Conservation (phyloP, 1,140 invertebrate genomes). For the Diuraphis noxia region DNA sequence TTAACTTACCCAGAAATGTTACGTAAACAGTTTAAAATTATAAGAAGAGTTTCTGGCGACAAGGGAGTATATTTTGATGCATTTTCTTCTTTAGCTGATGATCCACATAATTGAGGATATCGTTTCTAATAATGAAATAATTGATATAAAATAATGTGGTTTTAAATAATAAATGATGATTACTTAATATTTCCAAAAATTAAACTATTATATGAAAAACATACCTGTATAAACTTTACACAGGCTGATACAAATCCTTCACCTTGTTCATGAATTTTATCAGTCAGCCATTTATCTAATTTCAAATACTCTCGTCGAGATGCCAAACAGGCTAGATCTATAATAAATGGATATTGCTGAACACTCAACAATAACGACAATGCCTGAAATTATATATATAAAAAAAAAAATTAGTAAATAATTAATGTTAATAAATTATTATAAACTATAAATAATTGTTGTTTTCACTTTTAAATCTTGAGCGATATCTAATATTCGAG, state of each 20-base stretch:
- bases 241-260: constrained; percentile 83
- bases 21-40: constrained; percentile 85
- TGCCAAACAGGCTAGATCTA: constrained; percentile 95
- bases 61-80: constrained; percentile 79
- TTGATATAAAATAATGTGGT: neutral
- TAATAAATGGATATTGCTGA: constrained; percentile 93
- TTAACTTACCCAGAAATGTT: constrained; percentile 66
- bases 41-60: constrained; percentile 84
- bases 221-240: constrained; percentile 73
- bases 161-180: neutral
- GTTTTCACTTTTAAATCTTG: constrained; percentile 83
- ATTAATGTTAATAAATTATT: neutral
- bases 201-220: neutral
- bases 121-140: constrained; percentile 69
- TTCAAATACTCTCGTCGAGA: constrained; percentile 96
- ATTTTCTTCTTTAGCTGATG: constrained; percentile 76
- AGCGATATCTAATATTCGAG: constrained; percentile 93
- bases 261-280: constrained; percentile 95
- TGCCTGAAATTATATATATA: constrained; percentile 64
- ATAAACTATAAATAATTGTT: neutral
- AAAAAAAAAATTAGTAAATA: no score
- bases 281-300: constrained; percentile 96
- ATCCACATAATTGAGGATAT: constrained; percentile 80
- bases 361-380: constrained; percentile 90
- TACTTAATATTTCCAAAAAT: neutral